Base-by-base conservation (phyloP, 2,797 vertebrate genomes). In the Catostomus latipinnis region DNA sequence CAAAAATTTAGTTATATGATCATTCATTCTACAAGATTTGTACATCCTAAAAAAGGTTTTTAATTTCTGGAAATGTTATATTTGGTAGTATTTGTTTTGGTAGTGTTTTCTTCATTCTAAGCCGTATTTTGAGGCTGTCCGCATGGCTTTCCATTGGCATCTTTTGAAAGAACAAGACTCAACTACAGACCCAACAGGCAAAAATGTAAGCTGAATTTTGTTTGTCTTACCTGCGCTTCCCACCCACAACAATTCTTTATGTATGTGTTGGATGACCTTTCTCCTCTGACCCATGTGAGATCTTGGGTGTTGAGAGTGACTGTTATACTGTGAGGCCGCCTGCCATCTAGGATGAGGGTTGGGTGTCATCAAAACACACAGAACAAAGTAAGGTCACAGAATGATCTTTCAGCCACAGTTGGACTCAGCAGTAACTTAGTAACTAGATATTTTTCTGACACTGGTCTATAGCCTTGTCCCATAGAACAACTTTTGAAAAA, bases 201-300 rank as follows among this genome's bases (percentile, higher is more conserved):
- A 69, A 69, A 53, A 69, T 16, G 11, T 13, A 14, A 48, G 6
- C 14, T 57, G 53, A 49, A 66, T 56, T 6, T 56, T 18, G 45
- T 58, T 8, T 57, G 16, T 67, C 54, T 76, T 65, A 68, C 53
- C 53, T 70, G 66, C 46, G 48, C 66, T 78, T 62, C 48, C 48
- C 74, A 61, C 48, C 13, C 14, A 2, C 43, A 9, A 49, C 43
- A 57, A 74, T 76, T 73, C 74, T 68, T 76, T 53, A 70, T 60
- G 48, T 9, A 1, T 43, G 46, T 34, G 50, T 78, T 65, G 58
- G 18, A 13, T 52, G 71, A 81, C 70, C 78, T 83, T 78, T 78
- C 75, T 74, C 71, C 74, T 81, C 74, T 78, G 74, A 68, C 78
- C 66, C 60, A n/a, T 34, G 10, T 60, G 10, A 66, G 72, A 65